A percentile compares a stretch with the other conserved stretches of the same genome.
Evolutionary conservation across 2,113 vertebrate genomes (phyloP).

Genomic region (Cryptotis parvus): DNA sequence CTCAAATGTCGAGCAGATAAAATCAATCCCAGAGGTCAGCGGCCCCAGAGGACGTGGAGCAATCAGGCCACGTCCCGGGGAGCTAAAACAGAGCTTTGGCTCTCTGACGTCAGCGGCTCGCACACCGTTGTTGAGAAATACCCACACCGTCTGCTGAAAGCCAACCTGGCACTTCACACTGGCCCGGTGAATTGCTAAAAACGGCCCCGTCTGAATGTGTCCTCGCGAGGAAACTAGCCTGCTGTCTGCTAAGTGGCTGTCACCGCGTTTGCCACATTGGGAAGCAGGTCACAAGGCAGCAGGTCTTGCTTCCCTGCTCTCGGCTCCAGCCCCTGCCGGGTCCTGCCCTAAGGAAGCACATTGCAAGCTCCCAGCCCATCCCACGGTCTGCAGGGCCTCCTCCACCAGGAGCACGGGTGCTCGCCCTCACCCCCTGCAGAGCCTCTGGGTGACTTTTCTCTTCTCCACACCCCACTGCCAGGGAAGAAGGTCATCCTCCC

Average conservation of each 20-base stretch:
- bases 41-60: conserved; percentile 43
- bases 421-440: not conserved
- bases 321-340: conserved; percentile 34
- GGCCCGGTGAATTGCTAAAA: conserved; percentile 74
- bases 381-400: too few species aligned
- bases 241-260: conserved; percentile 59
- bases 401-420: too few species aligned
- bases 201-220: conserved; percentile 47
- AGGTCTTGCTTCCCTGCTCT: not conserved
- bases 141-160: conserved; percentile 43
- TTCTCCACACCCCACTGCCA: not conserved
- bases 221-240: conserved; percentile 58
- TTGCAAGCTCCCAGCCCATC: not conserved
- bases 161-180: conserved; percentile 68
- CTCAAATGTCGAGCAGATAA: conserved; percentile 62
- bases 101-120: conserved; percentile 67
- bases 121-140: conserved; percentile 47
- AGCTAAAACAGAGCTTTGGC: conserved; percentile 58
- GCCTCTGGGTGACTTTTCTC: not conserved
- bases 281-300: conserved; percentile 69
- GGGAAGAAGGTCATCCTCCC: not conserved
- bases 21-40: conserved; percentile 74
- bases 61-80: conserved; percentile 70
- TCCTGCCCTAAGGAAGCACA: conserved; percentile 24
- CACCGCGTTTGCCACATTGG: conserved; percentile 46